Evolutionary conservation across 2,113 vertebrate species (phyloP).

Genomic region (Microcebus griseorufus): DNA sequence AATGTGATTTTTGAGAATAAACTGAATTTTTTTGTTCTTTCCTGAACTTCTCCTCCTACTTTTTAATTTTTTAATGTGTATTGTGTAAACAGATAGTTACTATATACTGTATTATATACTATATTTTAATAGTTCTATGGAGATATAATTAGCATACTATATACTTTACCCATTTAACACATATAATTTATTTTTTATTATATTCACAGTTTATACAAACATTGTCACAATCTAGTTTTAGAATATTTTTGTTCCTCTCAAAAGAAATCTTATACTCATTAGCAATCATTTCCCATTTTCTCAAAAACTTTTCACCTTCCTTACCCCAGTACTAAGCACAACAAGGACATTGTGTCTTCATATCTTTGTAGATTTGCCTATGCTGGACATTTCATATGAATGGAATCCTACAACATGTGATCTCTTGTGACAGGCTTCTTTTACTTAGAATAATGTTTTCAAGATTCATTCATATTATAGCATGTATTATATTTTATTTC

Average conservation of each 20-base stretch:
- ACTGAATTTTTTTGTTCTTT: conserved; percentile 7
- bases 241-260: background rate
- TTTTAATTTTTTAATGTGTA: background rate
- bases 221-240: conserved; percentile 2
- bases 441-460: conserved; percentile 12
- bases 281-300: background rate
- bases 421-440: background rate
- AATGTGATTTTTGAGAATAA: background rate
- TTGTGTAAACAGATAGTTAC: background rate
- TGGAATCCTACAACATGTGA: background rate
- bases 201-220: background rate
- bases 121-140: conserved; percentile 2
- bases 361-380: background rate
- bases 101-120: background rate
- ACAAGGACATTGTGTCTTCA: background rate
- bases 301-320: too few species aligned
- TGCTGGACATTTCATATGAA: background rate
- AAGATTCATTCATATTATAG: background rate
- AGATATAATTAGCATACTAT: background rate
- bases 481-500: background rate
- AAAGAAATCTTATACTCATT: background rate
- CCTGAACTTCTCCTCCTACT: background rate
- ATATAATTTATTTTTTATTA: background rate
- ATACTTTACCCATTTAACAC: background rate
- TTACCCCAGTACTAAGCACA: background rate